These are phyloP conservation scores for Pachypanchax playfairii DNA, from an alignment of 2,113 vertebrate genomes.

Conservation along the genomic window DNA sequence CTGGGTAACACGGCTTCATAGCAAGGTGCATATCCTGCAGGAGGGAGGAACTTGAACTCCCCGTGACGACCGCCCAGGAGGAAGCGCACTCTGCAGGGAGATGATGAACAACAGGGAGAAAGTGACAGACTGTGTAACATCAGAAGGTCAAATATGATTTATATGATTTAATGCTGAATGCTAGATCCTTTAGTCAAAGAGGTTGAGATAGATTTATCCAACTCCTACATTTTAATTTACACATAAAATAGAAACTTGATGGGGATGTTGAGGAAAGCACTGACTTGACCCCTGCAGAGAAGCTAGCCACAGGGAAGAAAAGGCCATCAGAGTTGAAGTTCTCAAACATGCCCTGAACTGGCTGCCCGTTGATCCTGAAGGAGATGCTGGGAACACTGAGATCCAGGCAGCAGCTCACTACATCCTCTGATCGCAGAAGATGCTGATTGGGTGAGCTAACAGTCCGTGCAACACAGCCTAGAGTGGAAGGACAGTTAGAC, in stretches of 20 bases:
- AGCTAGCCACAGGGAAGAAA: constrained; percentile 95
- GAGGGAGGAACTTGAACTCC: constrained; percentile 97
- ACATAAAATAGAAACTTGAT: no score
- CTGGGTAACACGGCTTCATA: constrained; percentile 93
- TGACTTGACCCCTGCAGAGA: constrained; percentile 95
- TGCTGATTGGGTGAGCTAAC: constrained; percentile 95
- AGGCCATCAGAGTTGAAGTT: constrained; percentile 96
- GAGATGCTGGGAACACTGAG: constrained; percentile 95
- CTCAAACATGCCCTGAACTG: constrained; percentile 98
- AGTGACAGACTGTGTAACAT: no score
- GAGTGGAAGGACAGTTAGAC: neutral
- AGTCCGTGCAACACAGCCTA: constrained; percentile 89
- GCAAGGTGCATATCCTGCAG: constrained; percentile 92
- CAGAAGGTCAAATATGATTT: neutral
- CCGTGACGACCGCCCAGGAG: constrained; percentile 93
- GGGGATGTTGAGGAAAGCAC: no score
- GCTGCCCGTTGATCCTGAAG: constrained; percentile 96
- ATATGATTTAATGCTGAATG: no score
- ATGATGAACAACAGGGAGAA: neutral
- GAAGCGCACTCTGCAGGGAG: constrained; percentile 84
- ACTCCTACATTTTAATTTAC: no score
- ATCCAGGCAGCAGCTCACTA: constrained; percentile 96
- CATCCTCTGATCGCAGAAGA: constrained; percentile 87
- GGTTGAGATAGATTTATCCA: no score
- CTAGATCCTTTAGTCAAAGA: no score